Conservation (phyloP, 2,888 invertebrate species). For the Blastobasis adustella region DNA sequence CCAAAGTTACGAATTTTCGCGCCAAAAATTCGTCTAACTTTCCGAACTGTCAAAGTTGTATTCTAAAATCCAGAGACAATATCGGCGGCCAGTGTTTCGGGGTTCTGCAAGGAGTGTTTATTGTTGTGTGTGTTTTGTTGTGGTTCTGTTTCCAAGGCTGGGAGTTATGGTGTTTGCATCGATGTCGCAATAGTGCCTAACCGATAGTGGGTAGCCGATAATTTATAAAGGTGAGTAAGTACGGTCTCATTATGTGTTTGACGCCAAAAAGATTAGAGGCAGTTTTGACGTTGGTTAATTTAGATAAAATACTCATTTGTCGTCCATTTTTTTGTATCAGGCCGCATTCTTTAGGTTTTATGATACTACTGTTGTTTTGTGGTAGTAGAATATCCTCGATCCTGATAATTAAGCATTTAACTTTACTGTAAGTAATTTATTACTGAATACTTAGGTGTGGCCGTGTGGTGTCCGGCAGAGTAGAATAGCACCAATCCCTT, state of each 20-base stretch:
- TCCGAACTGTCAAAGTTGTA: slow-evolving; percentile 8
- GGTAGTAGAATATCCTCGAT: too few relatives aligned
- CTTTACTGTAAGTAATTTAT: too few relatives aligned
- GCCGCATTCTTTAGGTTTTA: too few relatives aligned
- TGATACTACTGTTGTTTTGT: too few relatives aligned
- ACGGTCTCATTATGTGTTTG: not conserved
- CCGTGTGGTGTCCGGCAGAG: too few relatives aligned
- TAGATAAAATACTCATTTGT: slow-evolving; percentile 25
- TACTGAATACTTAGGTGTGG: too few relatives aligned
- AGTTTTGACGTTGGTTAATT: slow-evolving; percentile 26
- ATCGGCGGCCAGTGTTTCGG: not conserved
- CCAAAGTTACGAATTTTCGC: slow-evolving; percentile 33
- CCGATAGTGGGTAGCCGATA: slow-evolving; percentile 14
- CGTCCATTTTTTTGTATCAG: too few relatives aligned
- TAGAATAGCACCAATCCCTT: too few relatives aligned
- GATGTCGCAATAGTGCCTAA: slow-evolving; percentile 11
- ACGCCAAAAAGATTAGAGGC: too few relatives aligned
- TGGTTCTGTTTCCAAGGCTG: not conserved
- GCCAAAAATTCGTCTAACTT: slow-evolving; percentile 41
- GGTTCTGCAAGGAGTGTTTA: not conserved
- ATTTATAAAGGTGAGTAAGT: slow-evolving; percentile 34
- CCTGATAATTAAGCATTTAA: too few relatives aligned
- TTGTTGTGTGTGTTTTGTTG: not conserved
- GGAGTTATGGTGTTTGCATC: slow-evolving; percentile 15
- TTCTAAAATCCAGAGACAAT: not conserved